phyloP scores from a whole-genome alignment of 1,140 invertebrate genomes.

The Trachymyrmex cornetzi region DNA sequence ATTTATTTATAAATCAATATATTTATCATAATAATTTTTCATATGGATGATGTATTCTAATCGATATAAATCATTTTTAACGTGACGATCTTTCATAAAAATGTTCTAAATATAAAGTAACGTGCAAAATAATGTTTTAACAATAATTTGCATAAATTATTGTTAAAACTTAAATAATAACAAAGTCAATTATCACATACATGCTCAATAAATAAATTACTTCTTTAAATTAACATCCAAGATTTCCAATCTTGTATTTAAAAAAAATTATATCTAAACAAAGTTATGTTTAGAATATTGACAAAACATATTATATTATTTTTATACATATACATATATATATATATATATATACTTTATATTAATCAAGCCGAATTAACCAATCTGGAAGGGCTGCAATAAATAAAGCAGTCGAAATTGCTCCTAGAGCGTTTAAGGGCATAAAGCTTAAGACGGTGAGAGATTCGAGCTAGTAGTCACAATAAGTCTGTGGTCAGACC shows the following conservation, averaged over 20 bases:
- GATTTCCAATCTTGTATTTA: neutral
- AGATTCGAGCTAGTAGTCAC: conserved; percentile 53
- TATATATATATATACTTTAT: neutral
- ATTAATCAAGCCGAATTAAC: neutral
- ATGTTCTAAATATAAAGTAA: neutral
- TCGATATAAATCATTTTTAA: neutral
- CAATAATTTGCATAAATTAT: conserved; percentile 7
- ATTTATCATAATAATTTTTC: neutral
- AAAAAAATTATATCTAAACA: neutral
- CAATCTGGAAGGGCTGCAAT: neutral
- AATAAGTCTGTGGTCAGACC: conserved; percentile 69
- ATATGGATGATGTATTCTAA: neutral
- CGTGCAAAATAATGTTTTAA: neutral
- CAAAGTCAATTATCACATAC: neutral
- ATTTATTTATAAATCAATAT: conserved; percentile 10
- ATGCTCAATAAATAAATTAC: neutral
- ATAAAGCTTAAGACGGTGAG: conserved; percentile 12
- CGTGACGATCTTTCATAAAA: neutral
- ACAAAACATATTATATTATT: neutral
- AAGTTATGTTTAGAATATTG: neutral
- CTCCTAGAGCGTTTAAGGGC: conserved; percentile 19
- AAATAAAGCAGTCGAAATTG: neutral
- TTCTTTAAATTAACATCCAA: neutral
- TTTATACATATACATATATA: neutral
- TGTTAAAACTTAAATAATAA: neutral